Percentiles rank a stretch among this genome's conserved stretches.
Conservation (phyloP, 2,797 vertebrate species). For the Pangasius djambal region DNA sequence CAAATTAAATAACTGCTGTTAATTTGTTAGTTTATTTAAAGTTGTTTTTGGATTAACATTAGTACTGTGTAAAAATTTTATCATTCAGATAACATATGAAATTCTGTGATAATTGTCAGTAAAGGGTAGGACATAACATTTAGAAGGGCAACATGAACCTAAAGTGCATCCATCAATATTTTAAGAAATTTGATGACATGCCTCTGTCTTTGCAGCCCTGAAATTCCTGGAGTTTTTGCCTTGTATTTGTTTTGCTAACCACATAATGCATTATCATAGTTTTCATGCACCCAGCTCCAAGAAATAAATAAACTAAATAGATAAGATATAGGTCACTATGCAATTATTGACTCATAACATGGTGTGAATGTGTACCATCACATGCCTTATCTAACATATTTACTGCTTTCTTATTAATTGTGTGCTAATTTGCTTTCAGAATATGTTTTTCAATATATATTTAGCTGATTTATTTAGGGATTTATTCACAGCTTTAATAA, state of each 20-base stretch:
- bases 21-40: neutral
- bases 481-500: neutral
- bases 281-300: neutral
- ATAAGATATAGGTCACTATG: neutral
- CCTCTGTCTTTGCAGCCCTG: neutral
- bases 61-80: neutral
- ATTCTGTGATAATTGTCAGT: neutral
- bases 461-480: neutral
- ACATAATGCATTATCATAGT: neutral
- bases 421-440: too few relatives aligned
- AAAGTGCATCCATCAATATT: neutral
- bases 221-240: neutral
- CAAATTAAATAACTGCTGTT: neutral
- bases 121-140: neutral
- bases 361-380: neutral
- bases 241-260: neutral
- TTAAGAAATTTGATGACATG: neutral
- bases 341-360: neutral
- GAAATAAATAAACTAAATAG: neutral
- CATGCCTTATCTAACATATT: neutral
- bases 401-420: neutral
- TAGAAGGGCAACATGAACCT: neutral
- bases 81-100: neutral
- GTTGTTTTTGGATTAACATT: neutral
- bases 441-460: neutral